phyloP scores from a whole-genome alignment of 2,888 invertebrate species.

The Cryptosula pallasiana region DNA sequence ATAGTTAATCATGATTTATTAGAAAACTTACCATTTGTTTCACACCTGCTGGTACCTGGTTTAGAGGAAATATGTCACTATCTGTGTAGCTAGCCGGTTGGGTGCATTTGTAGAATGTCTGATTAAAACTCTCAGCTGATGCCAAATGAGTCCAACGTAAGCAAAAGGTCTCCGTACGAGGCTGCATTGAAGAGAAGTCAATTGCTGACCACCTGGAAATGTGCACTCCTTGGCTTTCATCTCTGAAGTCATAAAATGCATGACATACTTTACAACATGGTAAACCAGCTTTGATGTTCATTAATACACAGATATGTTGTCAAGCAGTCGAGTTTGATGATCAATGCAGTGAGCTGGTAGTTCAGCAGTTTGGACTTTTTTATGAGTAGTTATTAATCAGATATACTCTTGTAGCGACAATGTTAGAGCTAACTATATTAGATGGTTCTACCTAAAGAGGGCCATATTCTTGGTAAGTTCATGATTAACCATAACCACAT shows the following conservation, averaged over 20 bases:
- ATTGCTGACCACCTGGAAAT: slow-evolving; percentile 12
- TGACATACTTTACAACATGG: no score
- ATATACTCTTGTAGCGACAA: no score
- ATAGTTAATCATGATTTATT: not conserved
- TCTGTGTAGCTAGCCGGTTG: slow-evolving; percentile 14
- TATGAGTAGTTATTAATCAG: no score
- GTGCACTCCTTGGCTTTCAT: slow-evolving; percentile 14
- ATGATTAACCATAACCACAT: slow-evolving; percentile 1
- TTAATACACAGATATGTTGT: no score
- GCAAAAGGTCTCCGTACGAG: slow-evolving; percentile 11
- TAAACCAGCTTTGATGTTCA: no score
- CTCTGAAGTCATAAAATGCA: no score
- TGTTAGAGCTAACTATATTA: no score
- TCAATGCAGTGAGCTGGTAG: no score
- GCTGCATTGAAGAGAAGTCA: slow-evolving; percentile 3
- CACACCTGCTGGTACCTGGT: not conserved
- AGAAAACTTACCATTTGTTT: slow-evolving; percentile 16
- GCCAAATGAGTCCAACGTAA: slow-evolving; percentile 6
- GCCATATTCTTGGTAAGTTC: slow-evolving; percentile 22
- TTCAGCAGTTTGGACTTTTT: no score
- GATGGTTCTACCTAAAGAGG: slow-evolving; percentile 14
- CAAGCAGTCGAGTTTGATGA: no score
- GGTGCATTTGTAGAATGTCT: slow-evolving; percentile 18
- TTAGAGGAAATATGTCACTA: not conserved
- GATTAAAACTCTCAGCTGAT: slow-evolving; percentile 9